Base-by-base conservation (phyloP, 1,140 invertebrate genomes). In the Nomia melanderi region DNA sequence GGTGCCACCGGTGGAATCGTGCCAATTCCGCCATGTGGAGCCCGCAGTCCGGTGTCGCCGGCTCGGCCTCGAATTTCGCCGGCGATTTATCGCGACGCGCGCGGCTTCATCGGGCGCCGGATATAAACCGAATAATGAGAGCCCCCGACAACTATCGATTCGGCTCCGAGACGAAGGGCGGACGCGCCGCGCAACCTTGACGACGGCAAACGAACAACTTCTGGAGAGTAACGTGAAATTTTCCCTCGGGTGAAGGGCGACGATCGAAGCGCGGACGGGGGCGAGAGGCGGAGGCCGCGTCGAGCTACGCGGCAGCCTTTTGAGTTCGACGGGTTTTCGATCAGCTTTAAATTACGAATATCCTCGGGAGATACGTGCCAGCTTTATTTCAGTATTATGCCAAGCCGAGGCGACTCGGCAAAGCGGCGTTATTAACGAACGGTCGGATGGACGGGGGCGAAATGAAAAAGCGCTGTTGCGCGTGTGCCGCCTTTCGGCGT, bases 91-190 rank as follows among this genome's bases (percentile, higher is more conserved):
- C 39, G 33, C 23, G 27, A 54, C n/a, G 14, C 27, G 31, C 17
- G 20, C 47, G 25, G 33, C 33, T 62, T 36, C 59, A 31, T 36
- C 8, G 73, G 27, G 36, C 29, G 59, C 39, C 12, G 64, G 29
- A 36, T 66, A 75, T 67, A 75, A 75, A 75, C 53, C 50, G 73
- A 75, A 74, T 31, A 50, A 74, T 54, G 60, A 50, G 33, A 33
- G n/a, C 36, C 33, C 54, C 36, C 11, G 59, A 20, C 59, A 39
- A 62, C 36, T 39, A 62, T 62, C 33, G 59, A 62, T 25, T 25
- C 54, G 8, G 20, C 20, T 7, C n/a, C 47, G 41, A 17, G 4
- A 12, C 14, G 14, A 17, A 44, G 14, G 14, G 41, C 14, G 8
- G 36, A 11, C 36, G 1, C 36, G 36, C 8, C 2, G 36, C n/a